Evolutionary conservation across 2,113 vertebrate genomes (phyloP).

Genomic region (Cavia aperea): DNA sequence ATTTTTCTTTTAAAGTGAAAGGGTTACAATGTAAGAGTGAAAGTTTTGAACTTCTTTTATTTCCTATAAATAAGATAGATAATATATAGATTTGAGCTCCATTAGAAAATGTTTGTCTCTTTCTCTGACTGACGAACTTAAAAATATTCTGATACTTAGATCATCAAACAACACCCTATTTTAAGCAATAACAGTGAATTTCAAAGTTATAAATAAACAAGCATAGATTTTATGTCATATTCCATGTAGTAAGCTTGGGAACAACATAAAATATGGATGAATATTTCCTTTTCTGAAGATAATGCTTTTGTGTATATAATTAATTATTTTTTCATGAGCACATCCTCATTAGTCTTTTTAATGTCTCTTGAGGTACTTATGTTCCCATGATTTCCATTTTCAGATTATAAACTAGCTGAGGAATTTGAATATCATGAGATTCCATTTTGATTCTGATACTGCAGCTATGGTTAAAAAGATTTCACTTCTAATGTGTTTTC

Average conservation of each 20-base stretch:
- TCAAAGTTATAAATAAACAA: conserved; percentile 35
- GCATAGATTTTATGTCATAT: conserved; percentile 23
- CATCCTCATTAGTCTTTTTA: conserved; percentile 14
- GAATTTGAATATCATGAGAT: background rate
- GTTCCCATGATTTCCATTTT: conserved; percentile 26
- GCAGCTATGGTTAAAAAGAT: conserved; percentile 18
- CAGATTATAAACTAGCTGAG: background rate
- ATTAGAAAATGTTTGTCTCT: background rate
- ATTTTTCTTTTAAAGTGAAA: background rate
- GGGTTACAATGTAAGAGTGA: background rate
- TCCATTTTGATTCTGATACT: conserved; percentile 31
- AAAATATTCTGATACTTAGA: background rate
- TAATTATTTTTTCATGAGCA: conserved; percentile 39
- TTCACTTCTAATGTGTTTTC: conserved; percentile 6
- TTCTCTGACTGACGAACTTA: background rate
- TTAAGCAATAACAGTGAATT: conserved; percentile 14
- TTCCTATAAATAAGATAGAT: background rate
- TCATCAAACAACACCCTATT: conserved; percentile 18
- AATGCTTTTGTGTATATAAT: conserved; percentile 11
- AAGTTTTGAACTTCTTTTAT: background rate
- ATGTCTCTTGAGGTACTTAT: background rate
- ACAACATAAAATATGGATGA: conserved; percentile 33
- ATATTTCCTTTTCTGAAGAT: background rate
- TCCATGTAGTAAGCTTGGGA: background rate
- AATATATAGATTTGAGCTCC: background rate